phyloP scores from a whole-genome alignment of 2,113 vertebrate species.

The Pithys albifrons region DNA sequence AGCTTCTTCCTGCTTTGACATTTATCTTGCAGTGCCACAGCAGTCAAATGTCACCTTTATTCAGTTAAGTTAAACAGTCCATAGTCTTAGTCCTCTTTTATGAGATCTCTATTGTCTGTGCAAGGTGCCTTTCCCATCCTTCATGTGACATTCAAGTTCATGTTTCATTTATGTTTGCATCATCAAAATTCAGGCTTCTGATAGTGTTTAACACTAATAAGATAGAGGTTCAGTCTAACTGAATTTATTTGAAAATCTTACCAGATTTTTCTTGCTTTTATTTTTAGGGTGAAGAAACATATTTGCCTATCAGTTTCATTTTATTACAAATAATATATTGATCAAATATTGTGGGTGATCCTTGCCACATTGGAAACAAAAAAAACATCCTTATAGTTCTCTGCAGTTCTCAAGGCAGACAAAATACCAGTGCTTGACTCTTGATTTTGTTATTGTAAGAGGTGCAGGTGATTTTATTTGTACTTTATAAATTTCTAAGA shows the following conservation, averaged over 20 bases:
- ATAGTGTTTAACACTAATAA: not conserved
- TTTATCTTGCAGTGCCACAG: not conserved
- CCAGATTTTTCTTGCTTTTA: not conserved
- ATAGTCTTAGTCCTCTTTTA: not conserved
- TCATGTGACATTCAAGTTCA: not conserved
- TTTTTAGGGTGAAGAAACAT: not conserved
- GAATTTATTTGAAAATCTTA: not conserved
- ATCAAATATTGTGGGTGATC: not conserved
- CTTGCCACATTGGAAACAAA: not conserved
- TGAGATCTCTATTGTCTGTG: not conserved
- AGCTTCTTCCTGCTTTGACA: not conserved
- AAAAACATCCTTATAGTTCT: not conserved
- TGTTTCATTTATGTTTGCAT: conserved; percentile 46
- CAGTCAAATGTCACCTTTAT: not conserved
- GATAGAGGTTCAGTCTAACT: not conserved
- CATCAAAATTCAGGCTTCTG: conserved; percentile 29
- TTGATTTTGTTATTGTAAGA: not conserved
- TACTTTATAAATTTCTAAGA: not conserved
- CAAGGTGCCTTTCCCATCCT: not conserved
- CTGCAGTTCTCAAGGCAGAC: not conserved
- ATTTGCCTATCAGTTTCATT: not conserved
- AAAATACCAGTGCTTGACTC: not conserved
- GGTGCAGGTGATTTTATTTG: not conserved
- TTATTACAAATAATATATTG: not conserved
- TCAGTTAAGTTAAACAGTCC: not conserved